A percentile compares a stretch with the other conserved stretches of the same genome.
Conservation (phyloP, 2,113 vertebrate species). For the Stigmatopora argus region DNA sequence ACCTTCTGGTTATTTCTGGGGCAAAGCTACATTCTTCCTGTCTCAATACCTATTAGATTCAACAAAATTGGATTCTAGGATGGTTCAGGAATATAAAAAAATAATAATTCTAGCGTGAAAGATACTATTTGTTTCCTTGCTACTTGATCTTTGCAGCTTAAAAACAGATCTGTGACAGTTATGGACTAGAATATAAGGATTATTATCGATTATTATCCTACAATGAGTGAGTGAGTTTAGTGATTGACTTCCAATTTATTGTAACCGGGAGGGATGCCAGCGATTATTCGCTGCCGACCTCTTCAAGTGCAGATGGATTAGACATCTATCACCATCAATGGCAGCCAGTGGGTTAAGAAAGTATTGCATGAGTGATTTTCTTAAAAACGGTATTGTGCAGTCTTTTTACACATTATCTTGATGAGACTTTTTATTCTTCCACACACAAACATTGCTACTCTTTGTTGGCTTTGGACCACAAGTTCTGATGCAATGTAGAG, state of each 20-base stretch:
- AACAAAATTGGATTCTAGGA: no score
- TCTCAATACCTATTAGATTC: conserved; percentile 1
- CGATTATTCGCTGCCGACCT: no score
- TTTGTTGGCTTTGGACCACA: conserved; percentile 15
- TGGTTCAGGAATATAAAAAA: not conserved
- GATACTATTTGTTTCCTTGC: not conserved
- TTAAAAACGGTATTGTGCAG: no score
- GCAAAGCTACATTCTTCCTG: conserved; percentile 13
- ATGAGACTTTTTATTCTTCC: no score
- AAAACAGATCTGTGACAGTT: not conserved
- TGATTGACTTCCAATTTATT: no score
- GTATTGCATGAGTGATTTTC: no score
- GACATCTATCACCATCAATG: no score
- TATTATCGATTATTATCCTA: not conserved
- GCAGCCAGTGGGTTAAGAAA: no score
- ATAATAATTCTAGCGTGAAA: not conserved
- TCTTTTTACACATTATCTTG: no score
- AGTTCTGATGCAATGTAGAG: conserved; percentile 14
- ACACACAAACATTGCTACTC: not conserved
- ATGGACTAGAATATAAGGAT: not conserved
- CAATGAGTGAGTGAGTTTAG: no score
- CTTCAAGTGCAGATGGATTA: no score
- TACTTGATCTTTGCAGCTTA: not conserved
- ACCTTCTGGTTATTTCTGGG: not conserved
- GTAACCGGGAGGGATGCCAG: no score